Evolutionary conservation across 2,113 vertebrate species (phyloP).

Genomic region (Colistium nudipinnis): DNA sequence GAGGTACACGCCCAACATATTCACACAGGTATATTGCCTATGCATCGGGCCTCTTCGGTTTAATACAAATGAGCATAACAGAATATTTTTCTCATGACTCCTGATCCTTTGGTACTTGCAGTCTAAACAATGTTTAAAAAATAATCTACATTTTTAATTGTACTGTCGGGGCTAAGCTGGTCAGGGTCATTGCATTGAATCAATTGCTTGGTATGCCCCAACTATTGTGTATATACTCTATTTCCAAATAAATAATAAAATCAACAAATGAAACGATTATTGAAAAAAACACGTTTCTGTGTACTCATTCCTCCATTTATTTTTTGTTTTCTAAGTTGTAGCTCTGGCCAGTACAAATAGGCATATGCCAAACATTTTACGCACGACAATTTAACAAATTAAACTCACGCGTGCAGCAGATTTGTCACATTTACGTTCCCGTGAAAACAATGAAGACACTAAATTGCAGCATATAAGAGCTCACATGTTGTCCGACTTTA

Average conservation of each 20-base stretch:
- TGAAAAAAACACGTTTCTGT: conserved; percentile 18
- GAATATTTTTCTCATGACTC: conserved; percentile 40
- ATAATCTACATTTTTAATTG: conserved; percentile 35
- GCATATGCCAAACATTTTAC: conserved; percentile 31
- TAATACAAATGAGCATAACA: conserved; percentile 37
- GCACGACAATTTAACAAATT: neutral
- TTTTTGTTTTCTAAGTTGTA: no score
- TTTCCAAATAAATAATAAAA: conserved; percentile 75
- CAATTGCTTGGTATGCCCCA: conserved; percentile 66
- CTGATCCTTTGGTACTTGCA: conserved; percentile 43
- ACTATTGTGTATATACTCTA: conserved; percentile 78
- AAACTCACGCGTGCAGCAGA: neutral
- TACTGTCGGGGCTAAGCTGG: conserved; percentile 50
- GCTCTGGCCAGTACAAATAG: neutral
- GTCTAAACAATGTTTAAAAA: conserved; percentile 15
- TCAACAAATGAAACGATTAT: conserved; percentile 55
- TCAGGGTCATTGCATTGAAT: conserved; percentile 70
- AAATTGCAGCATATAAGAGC: neutral
- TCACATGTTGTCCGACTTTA: neutral
- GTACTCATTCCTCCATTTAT: no score
- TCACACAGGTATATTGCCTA: conserved; percentile 62
- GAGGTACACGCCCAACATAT: conserved; percentile 60
- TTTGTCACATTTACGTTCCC: neutral
- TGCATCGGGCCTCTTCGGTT: conserved; percentile 37
- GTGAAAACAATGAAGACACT: neutral